Base-by-base conservation (phyloP, 2,113 vertebrate species). In the Limnothrissa miodon region DNA sequence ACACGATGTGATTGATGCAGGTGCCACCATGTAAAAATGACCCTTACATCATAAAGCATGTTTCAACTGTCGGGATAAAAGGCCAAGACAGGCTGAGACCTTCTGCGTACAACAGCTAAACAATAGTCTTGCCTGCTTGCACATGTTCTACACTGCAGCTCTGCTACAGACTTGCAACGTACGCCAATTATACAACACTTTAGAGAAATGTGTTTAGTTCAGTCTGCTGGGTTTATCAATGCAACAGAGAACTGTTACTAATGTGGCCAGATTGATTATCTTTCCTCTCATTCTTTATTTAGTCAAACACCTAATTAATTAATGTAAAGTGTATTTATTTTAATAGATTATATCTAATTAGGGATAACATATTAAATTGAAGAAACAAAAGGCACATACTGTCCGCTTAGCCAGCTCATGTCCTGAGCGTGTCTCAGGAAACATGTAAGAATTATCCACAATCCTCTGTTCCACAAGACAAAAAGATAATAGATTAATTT, bases 11-110 rank as follows among this genome's bases (percentile, higher is more conserved):
- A 80, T 79, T 62, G 45, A 74, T 29, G 29, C 45, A 29, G 45
- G 44, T 45, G 81, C 56, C 17, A 45, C 21, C 42, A 33, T 82
- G 21, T 45, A 81, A 81, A 81, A 70, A 70, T n/a, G 45, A 25
- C 56, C 44, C 59, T 7, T 66, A 66, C 59, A 82, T 82, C 62
- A 70, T 29, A n/a, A 45, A n/a, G 25, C 81, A 29, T 74, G 62
- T 44, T 46, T 21, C 15, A 82, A 19, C 39, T 59, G 59, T 66
- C 59, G 33, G 59, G 59, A n/a, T 66, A 66, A 66, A 66, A 66
- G 59, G 59, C 59, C 59, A 66, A 25, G 8, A 33, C 59, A 66
- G 8, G 7, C 59, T 15, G 8, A 29, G 29, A 66, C 25, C 10
- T 10, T 66, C 25, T 13, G 59, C 11, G 25, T 33, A 66, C 29